Base-by-base conservation (phyloP, 2,888 invertebrate species). In the Priapulus caudatus region DNA sequence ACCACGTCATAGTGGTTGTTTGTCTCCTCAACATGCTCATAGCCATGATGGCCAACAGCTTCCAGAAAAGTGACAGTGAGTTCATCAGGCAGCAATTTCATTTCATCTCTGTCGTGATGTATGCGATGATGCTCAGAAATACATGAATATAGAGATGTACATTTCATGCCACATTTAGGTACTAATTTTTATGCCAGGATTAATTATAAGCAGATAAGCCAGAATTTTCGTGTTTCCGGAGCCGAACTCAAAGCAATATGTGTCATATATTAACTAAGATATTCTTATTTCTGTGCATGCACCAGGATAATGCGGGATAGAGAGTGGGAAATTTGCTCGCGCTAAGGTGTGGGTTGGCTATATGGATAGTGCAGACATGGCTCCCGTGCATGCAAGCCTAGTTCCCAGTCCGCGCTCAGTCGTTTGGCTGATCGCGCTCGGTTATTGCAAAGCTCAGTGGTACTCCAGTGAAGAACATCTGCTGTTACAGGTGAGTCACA, bases 321-420 rank as follows among this genome's bases (percentile, higher is more conserved):
- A 2, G 84, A 84, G 63, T 85, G 84, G 84, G n/a, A 82, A 81
- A 20, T 84, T 82, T 63, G 82, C 81, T 1, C 78, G 82, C 60
- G 83, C 82, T 16, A 79, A 82, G 67, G 78, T 83, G 52, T 84
- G 83, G 74, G 70, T 84, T 59, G 79, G 81, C 64, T 83, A 81
- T 66, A 83, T 84, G 77, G 73, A 79, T 56, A 80, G 81, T 60
- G 79, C 81, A 1, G 77, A 79, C 1, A 73, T 83, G 3, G 81
- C 84, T 0, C 79, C 84, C 1, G 68, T 68, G 0, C 84, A 84
- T 0, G 79, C 83, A 61, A 84, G 83, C 71, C 72, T 84, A 62
- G 73, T 84, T 21, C 70, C 70, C 19, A 67, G 69, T 2, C n/a
- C n/a, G n/a, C n/a, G n/a, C n/a, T n/a, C n/a, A n/a, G n/a, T n/a